Evolutionary conservation across 2,113 vertebrate species (phyloP), one percentile per base, ranked within the genome.

Genomic region (Apeltes quadracus): DNA sequence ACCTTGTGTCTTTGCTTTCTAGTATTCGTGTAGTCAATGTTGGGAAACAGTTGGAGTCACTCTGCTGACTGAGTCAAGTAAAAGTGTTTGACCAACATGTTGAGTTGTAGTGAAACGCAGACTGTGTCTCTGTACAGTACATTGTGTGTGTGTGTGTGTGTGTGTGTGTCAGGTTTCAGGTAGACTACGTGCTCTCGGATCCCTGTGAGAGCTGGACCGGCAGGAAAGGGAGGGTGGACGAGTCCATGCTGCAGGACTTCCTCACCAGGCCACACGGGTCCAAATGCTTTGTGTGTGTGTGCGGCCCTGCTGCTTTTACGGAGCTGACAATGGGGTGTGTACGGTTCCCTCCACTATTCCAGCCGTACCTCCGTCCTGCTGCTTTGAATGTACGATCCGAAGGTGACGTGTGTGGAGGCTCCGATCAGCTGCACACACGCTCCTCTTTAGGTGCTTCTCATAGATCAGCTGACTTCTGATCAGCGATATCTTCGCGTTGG

Each of bases 141-240:
- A 29, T 29, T 5, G 20, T 32, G 18, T 54, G 36, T 54, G 51
- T 69, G 3, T 58, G 56, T 43, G 7, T 72, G 18, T 63, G 22
- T 65, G 59, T 69, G 10, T 56, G 5, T 68, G 8, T 69, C 85
- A 99, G 98, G 91, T 97, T 98, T 91, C 88, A 96, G 67, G 91
- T 96, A 90, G 94, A 97, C 0, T 93, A 96, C 50, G 72, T 99
- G 69, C 96, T 99, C 63, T 98, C 97, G 1, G 92, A 95, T 86
- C 95, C 95, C 12, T 32, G 70, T 13, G 87, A 92, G 9, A 86
- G 88, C 72, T 98, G 97, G 97, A 71, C 61, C 0, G 95, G 95
- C 72, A 93, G 92, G 79, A 92, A 56, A n/a, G 97, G 97, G 39
- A 88, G 80, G 16, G 93, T 98, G 81, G 94, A 96, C 41, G 84